Evolutionary conservation across 2,797 vertebrate species (phyloP), one percentile per base, ranked within the genome.

Genomic region (Chrosomus eos): DNA sequence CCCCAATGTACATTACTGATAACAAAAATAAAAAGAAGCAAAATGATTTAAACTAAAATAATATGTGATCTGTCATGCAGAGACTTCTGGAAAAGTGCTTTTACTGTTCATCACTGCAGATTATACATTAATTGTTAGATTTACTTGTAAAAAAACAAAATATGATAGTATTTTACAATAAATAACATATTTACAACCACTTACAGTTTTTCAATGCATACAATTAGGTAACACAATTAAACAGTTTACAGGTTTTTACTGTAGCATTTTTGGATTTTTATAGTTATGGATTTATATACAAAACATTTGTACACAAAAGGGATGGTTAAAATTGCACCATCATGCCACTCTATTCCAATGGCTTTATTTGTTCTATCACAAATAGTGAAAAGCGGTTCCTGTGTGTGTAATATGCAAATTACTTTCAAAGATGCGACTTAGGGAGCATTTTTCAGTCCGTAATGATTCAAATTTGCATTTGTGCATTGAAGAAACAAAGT

Each of bases 391-490:
- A 43, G 36, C 14, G 2, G 3, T 45, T 31, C 5, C 58, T 64
- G 55, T 64, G 40, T 23, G 40, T 5, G 5, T 28, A 1, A 6
- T 9, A 66, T 26, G 7, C 43, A 26, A 72, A 48, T 72, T 11
- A 18, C 16, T 45, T 72, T 48, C 40, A 66, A 66, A 66, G 38
- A 10, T n/a, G 16, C 38, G 8, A 28, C 77, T 23, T 28, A 79
- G 40, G 38, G 36, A 19, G 23, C 2, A 14, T 31, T 23, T 21
- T 48, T 64, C 38, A 28, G 38, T 66, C 26, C 10, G 0, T 79
- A 79, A 79, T 79, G 40, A 66, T 31, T 66, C 9, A 66, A 66
- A 79, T 79, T 79, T n/a, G 60, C 77, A 79, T 79, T 79, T 79
- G 60, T 66, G 11, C 60, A 80, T 64, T 31, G 38, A 67, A 51